A percentile compares a stretch with the other conserved stretches of the same genome.
These are phyloP conservation scores for Diaprepes abbreviatus DNA, from an alignment of 2,888 invertebrate genomes.

Conservation along the genomic window DNA sequence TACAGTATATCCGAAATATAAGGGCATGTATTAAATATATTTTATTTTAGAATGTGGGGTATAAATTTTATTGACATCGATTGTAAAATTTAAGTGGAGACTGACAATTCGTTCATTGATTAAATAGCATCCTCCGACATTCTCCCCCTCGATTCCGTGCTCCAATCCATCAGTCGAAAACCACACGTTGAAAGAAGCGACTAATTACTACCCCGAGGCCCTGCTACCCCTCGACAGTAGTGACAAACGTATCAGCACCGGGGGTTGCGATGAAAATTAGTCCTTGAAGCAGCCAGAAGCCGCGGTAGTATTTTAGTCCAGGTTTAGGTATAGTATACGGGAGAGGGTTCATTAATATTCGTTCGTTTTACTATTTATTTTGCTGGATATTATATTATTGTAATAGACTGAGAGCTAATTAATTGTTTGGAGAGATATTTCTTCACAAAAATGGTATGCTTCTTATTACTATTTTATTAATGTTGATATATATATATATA, in stretches of 20 bases:
- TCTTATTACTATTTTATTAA: too few relatives aligned
- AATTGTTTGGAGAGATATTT: too few relatives aligned
- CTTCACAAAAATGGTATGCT: too few relatives aligned
- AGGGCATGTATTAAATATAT: too few relatives aligned
- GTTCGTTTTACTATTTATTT: too few relatives aligned
- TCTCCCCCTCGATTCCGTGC: conserved; percentile 1
- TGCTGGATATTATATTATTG: too few relatives aligned
- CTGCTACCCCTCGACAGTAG: conserved; percentile 34
- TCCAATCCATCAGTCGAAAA: conserved; percentile 44
- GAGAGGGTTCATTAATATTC: not conserved
- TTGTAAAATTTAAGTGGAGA: not conserved
- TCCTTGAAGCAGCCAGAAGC: conserved; percentile 45
- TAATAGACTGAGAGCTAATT: too few relatives aligned
- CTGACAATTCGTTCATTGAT: conserved; percentile 17
- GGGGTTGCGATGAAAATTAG: conserved; percentile 49
- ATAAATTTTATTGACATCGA: too few relatives aligned
- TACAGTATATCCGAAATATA: too few relatives aligned
- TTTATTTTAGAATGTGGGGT: too few relatives aligned
- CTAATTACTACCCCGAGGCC: conserved; percentile 48
- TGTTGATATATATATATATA: too few relatives aligned
- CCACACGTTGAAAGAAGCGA: conserved; percentile 49
- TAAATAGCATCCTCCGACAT: conserved; percentile 12
- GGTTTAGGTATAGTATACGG: not conserved
- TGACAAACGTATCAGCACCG: conserved; percentile 49
- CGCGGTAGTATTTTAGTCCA: conserved; percentile 27